Evolutionary conservation across 1,140 invertebrate species (phyloP).

Genomic region (Cyphomyrmex costatus): DNA sequence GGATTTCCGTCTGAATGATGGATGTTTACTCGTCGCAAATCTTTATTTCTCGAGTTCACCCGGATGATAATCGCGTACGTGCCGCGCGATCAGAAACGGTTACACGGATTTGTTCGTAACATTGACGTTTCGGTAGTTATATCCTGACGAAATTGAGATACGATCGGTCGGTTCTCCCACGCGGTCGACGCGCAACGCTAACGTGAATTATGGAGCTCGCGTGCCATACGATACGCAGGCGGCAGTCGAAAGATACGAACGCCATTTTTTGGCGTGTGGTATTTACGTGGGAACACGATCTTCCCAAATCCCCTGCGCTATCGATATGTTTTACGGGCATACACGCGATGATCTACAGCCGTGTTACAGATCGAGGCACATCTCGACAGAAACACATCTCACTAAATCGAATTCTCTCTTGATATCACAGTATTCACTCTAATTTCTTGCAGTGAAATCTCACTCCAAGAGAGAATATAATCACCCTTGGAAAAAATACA

Average conservation of each 20-base stretch:
- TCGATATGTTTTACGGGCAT: slow-evolving; percentile 26
- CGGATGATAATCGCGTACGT: slow-evolving; percentile 70
- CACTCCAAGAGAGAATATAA: too few species aligned
- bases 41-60: slow-evolving; percentile 35
- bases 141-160: slow-evolving; percentile 77
- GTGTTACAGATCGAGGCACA: not conserved
- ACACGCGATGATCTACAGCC: slow-evolving; percentile 58
- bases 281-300: slow-evolving; percentile 79
- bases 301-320: slow-evolving; percentile 46
- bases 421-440: not conserved
- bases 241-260: slow-evolving; percentile 45
- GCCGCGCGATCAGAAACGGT: slow-evolving; percentile 60
- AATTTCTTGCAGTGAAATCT: too few species aligned
- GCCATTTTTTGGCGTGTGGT: slow-evolving; percentile 66
- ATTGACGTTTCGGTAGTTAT: slow-evolving; percentile 64
- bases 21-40: slow-evolving; percentile 57
- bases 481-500: too few species aligned
- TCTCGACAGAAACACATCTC: slow-evolving; percentile 8
- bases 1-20: slow-evolving; percentile 42
- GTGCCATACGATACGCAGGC: slow-evolving; percentile 59
- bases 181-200: slow-evolving; percentile 25
- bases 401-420: not conserved
- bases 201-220: slow-evolving; percentile 77
- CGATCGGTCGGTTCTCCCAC: slow-evolving; percentile 42
- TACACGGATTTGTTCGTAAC: slow-evolving; percentile 72